These are phyloP conservation scores for Lophochroa leadbeateri DNA, from an alignment of 2,113 vertebrate genomes.

Conservation along the genomic window DNA sequence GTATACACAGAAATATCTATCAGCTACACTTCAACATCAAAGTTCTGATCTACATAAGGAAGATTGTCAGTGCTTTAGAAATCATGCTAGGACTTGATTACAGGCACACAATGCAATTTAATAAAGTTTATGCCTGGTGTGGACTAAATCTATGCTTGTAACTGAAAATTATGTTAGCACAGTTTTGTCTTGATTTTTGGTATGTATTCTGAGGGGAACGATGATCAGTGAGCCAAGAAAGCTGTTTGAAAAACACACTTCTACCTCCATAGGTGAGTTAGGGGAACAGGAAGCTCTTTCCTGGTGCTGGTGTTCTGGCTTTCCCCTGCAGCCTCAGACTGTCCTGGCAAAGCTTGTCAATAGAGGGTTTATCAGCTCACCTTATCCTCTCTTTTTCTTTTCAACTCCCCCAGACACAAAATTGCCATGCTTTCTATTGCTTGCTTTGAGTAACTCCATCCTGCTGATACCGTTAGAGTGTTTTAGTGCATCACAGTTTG, in stretches of 20 bases:
- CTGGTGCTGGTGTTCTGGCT: accelerated
- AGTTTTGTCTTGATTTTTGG: neutral
- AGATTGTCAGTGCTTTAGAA: neutral
- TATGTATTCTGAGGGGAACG: accelerated
- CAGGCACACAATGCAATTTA: neutral
- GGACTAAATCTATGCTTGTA: neutral
- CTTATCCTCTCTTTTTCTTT: neutral
- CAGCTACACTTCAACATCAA: neutral
- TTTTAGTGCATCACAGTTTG: neutral
- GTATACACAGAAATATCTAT: neutral
- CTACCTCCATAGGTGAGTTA: neutral
- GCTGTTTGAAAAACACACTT: neutral
- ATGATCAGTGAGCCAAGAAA: neutral
- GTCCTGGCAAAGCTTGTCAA: neutral
- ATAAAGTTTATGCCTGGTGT: neutral
- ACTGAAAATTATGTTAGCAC: neutral
- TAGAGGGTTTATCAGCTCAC: neutral
- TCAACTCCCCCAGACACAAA: neutral
- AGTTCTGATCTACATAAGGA: neutral
- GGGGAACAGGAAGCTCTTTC: neutral
- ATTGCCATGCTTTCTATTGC: neutral
- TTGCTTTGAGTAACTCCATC: neutral
- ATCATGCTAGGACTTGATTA: neutral
- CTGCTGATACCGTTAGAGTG: neutral
- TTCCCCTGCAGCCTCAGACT: neutral